phyloP scores from a whole-genome alignment of 1,140 invertebrate genomes.

The Campodea augens region DNA sequence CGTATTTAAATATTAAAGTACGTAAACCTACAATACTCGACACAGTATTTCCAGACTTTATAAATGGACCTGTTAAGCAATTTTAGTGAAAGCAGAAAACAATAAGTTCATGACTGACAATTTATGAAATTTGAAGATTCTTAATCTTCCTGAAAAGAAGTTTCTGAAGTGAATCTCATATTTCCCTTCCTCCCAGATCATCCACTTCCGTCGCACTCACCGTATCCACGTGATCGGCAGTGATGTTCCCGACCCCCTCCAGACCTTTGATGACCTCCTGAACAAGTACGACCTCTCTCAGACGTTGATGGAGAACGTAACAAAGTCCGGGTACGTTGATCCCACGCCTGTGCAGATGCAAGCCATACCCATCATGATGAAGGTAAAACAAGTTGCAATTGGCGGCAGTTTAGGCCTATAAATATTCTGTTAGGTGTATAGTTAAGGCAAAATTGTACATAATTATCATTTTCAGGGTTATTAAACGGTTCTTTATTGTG shows the following conservation, averaged over 20 bases:
- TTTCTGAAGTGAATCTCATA: constrained; percentile 5
- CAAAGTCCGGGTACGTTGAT: constrained; percentile 43
- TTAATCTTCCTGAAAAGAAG: constrained; percentile 5
- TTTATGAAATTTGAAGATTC: constrained; percentile 4
- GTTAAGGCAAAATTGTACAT: too few species aligned
- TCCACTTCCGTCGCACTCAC: constrained; percentile 48
- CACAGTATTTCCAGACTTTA: too few species aligned
- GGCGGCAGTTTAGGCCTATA: too few species aligned
- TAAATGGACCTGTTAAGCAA: constrained; percentile 6
- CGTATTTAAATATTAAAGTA: too few species aligned
- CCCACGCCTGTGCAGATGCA: constrained; percentile 93
- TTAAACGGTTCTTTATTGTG: too few species aligned
- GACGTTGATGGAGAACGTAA: constrained; percentile 50
- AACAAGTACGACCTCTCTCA: constrained; percentile 32
- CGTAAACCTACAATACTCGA: too few species aligned
- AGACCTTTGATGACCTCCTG: constrained; percentile 45
- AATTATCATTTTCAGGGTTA: too few species aligned
- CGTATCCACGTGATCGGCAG: constrained; percentile 56
- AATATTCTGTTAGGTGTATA: too few species aligned
- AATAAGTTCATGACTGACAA: constrained; percentile 5
- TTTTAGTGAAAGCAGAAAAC: constrained; percentile 7
- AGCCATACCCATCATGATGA: constrained; percentile 68
- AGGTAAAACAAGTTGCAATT: constrained; percentile 31
- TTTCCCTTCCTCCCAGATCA: constrained; percentile 34
- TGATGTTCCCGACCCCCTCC: constrained; percentile 50